A percentile compares a stretch with the other conserved stretches of the same genome.
phyloP scores from a whole-genome alignment of 2,888 invertebrate genomes.

The Hipparchia sbordonii region DNA sequence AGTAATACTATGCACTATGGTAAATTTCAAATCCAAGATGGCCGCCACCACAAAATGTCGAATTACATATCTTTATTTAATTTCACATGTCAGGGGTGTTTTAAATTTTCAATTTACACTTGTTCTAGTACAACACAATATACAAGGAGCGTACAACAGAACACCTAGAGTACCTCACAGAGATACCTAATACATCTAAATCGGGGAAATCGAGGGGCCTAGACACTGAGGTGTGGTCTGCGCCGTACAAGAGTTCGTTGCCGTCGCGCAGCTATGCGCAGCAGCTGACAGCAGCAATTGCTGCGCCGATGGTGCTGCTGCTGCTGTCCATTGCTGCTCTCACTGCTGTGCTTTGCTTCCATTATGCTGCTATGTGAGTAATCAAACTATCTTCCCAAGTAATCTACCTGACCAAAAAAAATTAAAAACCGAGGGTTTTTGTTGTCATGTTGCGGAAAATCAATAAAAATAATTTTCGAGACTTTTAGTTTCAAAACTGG shows the following conservation, averaged over 20 bases:
- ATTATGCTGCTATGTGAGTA: conserved; percentile 90
- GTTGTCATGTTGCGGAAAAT: no score
- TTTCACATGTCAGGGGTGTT: no score
- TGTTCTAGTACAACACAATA: conserved; percentile 68
- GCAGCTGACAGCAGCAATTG: conserved; percentile 87
- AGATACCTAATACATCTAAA: conserved; percentile 53
- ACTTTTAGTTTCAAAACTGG: no score
- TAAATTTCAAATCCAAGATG: no score
- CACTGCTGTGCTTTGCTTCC: conserved; percentile 88
- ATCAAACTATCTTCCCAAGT: not conserved
- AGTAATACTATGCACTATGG: no score
- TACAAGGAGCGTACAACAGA: conserved; percentile 64
- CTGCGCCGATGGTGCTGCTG: conserved; percentile 87
- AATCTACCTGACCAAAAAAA: no score
- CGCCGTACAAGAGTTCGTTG: conserved; percentile 82
- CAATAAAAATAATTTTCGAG: no score
- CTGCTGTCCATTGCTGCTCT: conserved; percentile 85
- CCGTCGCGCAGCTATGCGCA: conserved; percentile 87
- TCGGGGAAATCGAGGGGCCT: conserved; percentile 40
- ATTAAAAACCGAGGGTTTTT: no score
- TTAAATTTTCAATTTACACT: no score
- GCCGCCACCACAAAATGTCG: no score
- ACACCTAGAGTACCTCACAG: conserved; percentile 65
- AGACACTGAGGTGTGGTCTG: conserved; percentile 80
- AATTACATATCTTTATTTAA: no score